These are phyloP conservation scores for Ceratina japonica DNA, from an alignment of 1,140 invertebrate genomes.

Conservation along the genomic window DNA sequence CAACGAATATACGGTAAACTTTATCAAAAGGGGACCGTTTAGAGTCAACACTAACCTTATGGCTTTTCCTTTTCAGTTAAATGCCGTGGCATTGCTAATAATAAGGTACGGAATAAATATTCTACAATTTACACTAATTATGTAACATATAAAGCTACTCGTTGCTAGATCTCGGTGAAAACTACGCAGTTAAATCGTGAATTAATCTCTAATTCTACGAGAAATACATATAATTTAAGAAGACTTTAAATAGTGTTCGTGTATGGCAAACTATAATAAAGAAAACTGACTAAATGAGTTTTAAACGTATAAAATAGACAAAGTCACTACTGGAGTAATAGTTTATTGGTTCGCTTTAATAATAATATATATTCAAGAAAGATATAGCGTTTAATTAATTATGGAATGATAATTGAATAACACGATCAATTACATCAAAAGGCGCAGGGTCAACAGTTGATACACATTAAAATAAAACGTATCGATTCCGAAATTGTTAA, in stretches of 20 bases:
- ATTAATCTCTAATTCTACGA: constrained; percentile 29
- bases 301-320: not conserved
- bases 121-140: constrained; percentile 46
- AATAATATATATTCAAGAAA: not conserved
- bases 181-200: constrained; percentile 25
- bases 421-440: not conserved
- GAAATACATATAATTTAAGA: not conserved
- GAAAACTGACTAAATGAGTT: not conserved
- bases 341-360: not conserved
- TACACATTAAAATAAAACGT: too few species aligned
- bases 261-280: not conserved
- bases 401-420: not conserved
- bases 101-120: constrained; percentile 48
- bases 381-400: not conserved
- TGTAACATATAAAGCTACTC: constrained; percentile 37
- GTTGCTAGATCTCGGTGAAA: constrained; percentile 32
- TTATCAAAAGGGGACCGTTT: constrained; percentile 42
- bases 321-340: not conserved
- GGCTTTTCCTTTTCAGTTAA: constrained; percentile 46
- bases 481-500: too few species aligned
- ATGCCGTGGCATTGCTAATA: constrained; percentile 50
- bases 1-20: constrained; percentile 26
- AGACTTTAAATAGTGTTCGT: not conserved
- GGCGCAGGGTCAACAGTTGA: not conserved
- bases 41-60: constrained; percentile 51